Conservation (phyloP, 1,140 invertebrate genomes). For the Halictus rubicundus region DNA sequence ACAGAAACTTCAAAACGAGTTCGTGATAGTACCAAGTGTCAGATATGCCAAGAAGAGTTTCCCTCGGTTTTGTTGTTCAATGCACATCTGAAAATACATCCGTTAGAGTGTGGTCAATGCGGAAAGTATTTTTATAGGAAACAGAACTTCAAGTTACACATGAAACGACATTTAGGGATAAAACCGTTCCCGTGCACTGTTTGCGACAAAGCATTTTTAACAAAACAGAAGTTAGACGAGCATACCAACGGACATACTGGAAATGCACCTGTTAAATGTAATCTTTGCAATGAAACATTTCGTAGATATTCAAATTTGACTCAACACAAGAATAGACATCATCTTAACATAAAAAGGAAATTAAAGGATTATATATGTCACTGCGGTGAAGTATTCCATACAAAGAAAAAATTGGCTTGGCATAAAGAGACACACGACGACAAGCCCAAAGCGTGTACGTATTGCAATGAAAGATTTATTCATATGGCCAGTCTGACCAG, state of each 20-base stretch:
- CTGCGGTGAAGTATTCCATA: conserved; percentile 90
- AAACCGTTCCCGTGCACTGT: conserved; percentile 88
- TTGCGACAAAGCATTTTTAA: conserved; percentile 91
- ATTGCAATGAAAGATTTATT: conserved; percentile 91
- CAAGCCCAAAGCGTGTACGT: conserved; percentile 90
- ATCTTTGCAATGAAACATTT: conserved; percentile 91
- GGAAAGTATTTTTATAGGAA: conserved; percentile 88
- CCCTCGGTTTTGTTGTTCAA: conserved; percentile 83
- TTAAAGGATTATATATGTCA: conserved; percentile 89
- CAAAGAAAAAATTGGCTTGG: conserved; percentile 90
- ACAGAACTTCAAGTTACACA: conserved; percentile 87
- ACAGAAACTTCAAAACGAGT: conserved; percentile 71
- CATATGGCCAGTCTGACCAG: conserved; percentile 90
- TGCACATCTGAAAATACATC: conserved; percentile 88
- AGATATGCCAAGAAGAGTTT: conserved; percentile 83
- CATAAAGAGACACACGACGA: conserved; percentile 92
- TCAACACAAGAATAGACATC: conserved; percentile 89
- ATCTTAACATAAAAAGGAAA: conserved; percentile 85
- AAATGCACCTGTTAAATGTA: conserved; percentile 90
- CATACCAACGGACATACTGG: conserved; percentile 92
- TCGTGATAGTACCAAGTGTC: conserved; percentile 80
- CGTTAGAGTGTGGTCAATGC: conserved; percentile 89
- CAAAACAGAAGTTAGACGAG: conserved; percentile 88
- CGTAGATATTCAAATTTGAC: conserved; percentile 91
- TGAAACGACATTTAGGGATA: conserved; percentile 89